phyloP scores from a whole-genome alignment of 1,140 invertebrate genomes.

The Venustaconcha ellipsiformis region DNA sequence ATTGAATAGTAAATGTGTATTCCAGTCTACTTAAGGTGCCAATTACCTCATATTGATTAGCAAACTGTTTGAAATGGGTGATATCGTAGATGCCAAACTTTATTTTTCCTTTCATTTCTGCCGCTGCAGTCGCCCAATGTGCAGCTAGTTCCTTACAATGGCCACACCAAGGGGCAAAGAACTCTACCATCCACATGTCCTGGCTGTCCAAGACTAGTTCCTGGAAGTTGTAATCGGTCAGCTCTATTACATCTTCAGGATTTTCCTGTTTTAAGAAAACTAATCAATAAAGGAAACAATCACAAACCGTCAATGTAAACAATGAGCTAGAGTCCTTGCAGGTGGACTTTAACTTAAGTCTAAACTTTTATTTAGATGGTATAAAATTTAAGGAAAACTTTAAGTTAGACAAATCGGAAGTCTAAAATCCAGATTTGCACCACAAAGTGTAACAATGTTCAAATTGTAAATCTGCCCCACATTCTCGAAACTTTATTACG shows the following conservation, averaged over 20 bases:
- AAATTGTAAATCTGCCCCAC: too few species aligned
- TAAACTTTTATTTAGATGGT: too few species aligned
- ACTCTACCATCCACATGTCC: conserved; percentile 96
- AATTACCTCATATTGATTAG: conserved; percentile 70
- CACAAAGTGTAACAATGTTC: too few species aligned
- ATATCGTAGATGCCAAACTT: conserved; percentile 98
- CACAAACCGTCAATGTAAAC: too few species aligned
- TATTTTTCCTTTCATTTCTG: conserved; percentile 91
- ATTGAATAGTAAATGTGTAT: neutral
- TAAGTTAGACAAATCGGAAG: too few species aligned
- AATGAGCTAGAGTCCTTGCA: too few species aligned
- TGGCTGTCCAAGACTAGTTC: conserved; percentile 89
- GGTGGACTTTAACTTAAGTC: too few species aligned
- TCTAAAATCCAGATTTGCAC: too few species aligned
- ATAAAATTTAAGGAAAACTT: too few species aligned
- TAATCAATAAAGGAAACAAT: too few species aligned
- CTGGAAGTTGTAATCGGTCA: conserved; percentile 96
- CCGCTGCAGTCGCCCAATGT: conserved; percentile 94
- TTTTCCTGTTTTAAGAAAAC: conserved; percentile 59
- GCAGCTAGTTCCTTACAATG: conserved; percentile 96
- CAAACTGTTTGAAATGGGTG: conserved; percentile 87
- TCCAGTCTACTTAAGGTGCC: neutral
- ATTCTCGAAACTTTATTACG: too few species aligned
- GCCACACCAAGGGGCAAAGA: conserved; percentile 87
- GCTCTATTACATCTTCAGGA: conserved; percentile 86